Conservation (phyloP, 2,113 vertebrate genomes). For the Ailuropoda melanoleuca region DNA sequence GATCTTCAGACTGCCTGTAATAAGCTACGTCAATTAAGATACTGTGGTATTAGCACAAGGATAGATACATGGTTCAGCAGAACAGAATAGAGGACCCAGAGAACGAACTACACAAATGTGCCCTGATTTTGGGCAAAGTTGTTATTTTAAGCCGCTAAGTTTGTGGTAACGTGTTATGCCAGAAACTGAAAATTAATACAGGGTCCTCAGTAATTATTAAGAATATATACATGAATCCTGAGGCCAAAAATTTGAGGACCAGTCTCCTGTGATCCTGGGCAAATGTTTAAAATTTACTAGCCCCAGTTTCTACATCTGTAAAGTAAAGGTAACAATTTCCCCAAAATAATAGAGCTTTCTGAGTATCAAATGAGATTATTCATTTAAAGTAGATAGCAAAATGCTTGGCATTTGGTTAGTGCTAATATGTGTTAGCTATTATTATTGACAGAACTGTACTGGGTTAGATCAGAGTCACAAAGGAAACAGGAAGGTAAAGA, state of each 20-base stretch:
- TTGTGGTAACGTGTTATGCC: neutral
- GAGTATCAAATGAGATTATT: neutral
- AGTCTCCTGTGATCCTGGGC: neutral
- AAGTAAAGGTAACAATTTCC: neutral
- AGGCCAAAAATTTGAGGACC: neutral
- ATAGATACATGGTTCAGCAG: neutral
- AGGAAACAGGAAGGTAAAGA: neutral
- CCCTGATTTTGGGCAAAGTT: neutral
- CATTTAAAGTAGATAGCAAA: neutral
- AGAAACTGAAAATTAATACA: neutral
- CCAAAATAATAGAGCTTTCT: neutral
- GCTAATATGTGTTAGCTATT: neutral
- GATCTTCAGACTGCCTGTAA: neutral
- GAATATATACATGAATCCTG: neutral
- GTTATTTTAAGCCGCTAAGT: neutral
- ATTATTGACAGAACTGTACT: constrained; percentile 19
- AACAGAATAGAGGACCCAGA: neutral
- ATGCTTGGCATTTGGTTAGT: neutral
- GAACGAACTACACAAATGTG: neutral
- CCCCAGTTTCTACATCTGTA: neutral
- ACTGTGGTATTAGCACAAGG: neutral
- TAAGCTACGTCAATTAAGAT: neutral
- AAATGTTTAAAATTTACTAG: neutral
- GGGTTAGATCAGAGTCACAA: neutral
- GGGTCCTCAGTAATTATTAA: neutral